These are phyloP conservation scores for Sebastes wilsoni DNA, from an alignment of 2,797 vertebrate genomes.

Conservation along the genomic window DNA sequence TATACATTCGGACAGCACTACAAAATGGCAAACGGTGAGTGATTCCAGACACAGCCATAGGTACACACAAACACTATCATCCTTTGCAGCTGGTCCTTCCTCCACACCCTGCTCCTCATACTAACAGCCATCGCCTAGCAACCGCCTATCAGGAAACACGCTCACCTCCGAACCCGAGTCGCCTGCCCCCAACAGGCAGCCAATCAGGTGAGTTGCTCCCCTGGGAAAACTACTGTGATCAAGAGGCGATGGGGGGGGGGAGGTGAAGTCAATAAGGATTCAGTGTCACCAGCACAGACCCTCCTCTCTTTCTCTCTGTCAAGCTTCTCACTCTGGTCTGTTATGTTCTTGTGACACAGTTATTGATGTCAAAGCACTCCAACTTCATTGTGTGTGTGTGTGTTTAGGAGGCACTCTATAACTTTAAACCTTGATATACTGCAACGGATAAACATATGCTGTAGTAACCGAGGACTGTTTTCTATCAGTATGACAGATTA, in stretches of 20 bases:
- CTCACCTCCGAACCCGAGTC: constrained; percentile 54
- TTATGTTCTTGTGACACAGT: constrained; percentile 49
- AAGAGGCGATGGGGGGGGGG: constrained; percentile 30
- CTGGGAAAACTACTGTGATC: constrained; percentile 69
- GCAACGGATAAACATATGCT: background rate
- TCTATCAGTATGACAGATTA: background rate
- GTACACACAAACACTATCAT: constrained; percentile 45
- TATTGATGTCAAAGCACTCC: constrained; percentile 57
- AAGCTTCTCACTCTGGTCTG: constrained; percentile 28
- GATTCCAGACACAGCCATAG: background rate
- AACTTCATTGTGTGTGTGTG: constrained; percentile 26
- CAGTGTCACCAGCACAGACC: constrained; percentile 24
- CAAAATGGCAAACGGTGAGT: too few relatives aligned
- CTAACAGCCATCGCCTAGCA: constrained; percentile 74
- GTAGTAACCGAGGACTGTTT: background rate
- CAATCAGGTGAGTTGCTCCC: constrained; percentile 77
- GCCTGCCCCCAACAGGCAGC: constrained; percentile 57
- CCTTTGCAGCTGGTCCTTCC: constrained; percentile 49
- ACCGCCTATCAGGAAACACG: constrained; percentile 71
- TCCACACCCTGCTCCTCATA: constrained; percentile 54
- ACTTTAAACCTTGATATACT: constrained; percentile 15
- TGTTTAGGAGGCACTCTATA: constrained; percentile 17
- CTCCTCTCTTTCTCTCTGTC: constrained; percentile 30
- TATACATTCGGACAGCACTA: too few relatives aligned
- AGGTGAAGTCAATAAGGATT: constrained; percentile 45